Base-by-base conservation (phyloP, 2,797 vertebrate species). In the Lepus townsendii region DNA sequence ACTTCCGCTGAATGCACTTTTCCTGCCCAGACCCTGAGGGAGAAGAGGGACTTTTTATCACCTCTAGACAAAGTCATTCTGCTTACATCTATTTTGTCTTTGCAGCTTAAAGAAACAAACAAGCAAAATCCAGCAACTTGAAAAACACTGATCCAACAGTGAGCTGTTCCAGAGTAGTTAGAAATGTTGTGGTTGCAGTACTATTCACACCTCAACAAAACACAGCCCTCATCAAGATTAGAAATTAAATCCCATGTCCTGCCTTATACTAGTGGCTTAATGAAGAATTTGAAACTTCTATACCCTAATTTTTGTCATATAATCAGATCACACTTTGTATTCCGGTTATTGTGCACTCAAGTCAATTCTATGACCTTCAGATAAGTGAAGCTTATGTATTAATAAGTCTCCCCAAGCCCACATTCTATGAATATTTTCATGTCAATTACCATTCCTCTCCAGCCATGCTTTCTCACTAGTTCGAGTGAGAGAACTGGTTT, bases 261-360 rank as follows among this genome's bases (percentile, higher is more conserved):
- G 16, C 20, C 11, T 91, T 66, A 17, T 12, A 75, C 50, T 77
- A 47, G 27, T 35, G 27, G 76, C 16, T 35, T 68, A 65, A 30
- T 10, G 26, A 96, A 69, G 4, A 93, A 85, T 79, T 93, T 65
- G 65, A 52, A 94, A 83, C n/a, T 68, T 88, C 20, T 3, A 12
- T 54, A 57, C 7, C n/a, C 32, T 27, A 82, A 77, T 68, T 88
- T 62, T 66, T 47, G n/a, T 66, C 69, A 63, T 17, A 82, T 30
- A 90, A 30, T 68, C 50, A 87, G 50, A 89, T 24, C 38, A 68
- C 26, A 76, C 1, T 2, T 38, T 47, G 2, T 68, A 84, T 83
- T 86, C 17, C 19, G 72, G 38, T 72, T 63, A 88, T 24, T 66
- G 2, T 27, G 9, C 42, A 68, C 63, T 86, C 7, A 8, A 14